Evolutionary conservation across 2,113 vertebrate species (phyloP).

Genomic region (Falco punctatus): DNA sequence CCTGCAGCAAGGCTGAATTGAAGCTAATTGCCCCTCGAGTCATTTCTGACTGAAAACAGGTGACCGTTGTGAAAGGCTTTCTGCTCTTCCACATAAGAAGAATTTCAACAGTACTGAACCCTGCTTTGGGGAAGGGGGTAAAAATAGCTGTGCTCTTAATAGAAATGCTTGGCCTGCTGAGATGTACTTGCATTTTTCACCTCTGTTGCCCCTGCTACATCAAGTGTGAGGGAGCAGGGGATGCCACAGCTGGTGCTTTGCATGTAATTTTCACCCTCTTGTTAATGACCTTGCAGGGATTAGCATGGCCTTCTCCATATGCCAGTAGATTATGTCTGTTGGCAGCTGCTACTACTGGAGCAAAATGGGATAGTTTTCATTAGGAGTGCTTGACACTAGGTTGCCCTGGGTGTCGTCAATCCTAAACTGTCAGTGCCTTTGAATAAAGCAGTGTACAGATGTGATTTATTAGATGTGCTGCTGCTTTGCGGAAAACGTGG

Average conservation of each 20-base stretch:
- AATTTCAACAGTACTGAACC: background rate
- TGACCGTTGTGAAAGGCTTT: background rate
- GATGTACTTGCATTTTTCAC: background rate
- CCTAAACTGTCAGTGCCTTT: constrained; percentile 72
- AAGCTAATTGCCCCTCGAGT: rapidly evolving
- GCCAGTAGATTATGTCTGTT: constrained; percentile 72
- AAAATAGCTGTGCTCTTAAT: constrained; percentile 6
- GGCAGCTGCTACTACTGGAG: constrained; percentile 72
- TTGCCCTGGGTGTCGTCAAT: constrained; percentile 76
- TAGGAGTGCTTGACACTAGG: constrained; percentile 72
- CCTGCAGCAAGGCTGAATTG: background rate
- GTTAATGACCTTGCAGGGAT: constrained; percentile 78
- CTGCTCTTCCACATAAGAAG: background rate
- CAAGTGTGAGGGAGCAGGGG: constrained; percentile 43
- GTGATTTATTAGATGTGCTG: constrained; percentile 69
- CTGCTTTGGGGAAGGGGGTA: background rate
- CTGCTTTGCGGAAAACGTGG: constrained; percentile 54
- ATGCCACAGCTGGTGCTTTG: constrained; percentile 73
- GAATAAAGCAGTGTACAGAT: constrained; percentile 64
- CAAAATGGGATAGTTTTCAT: constrained; percentile 76
- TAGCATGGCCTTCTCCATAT: constrained; percentile 77
- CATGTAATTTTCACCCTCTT: constrained; percentile 71
- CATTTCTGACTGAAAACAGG: background rate
- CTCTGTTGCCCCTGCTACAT: constrained; percentile 49
- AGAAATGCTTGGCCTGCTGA: background rate